A percentile compares a stretch with the other conserved stretches of the same genome.
These are phyloP conservation scores for Thera obeliscata DNA, from an alignment of 2,888 invertebrate genomes.

Conservation along the genomic window DNA sequence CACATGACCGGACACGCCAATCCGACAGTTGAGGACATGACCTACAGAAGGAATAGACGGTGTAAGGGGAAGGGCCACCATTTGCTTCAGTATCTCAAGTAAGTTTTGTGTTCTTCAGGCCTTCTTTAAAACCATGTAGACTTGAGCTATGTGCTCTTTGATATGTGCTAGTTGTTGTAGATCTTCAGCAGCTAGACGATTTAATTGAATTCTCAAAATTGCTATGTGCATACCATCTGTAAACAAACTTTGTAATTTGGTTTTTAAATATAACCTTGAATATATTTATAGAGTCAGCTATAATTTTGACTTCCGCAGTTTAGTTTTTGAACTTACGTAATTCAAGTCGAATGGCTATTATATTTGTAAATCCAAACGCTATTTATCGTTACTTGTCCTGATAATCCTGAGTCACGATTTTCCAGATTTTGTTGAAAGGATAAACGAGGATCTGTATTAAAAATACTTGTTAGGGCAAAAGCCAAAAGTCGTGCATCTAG, in stretches of 20 bases:
- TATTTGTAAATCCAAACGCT: not conserved
- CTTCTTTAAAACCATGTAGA: not conserved
- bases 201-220: not conserved
- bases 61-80: constrained; percentile 73
- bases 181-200: too few relatives aligned
- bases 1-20: constrained; percentile 13
- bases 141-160: not conserved
- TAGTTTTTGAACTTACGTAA: not conserved
- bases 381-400: constrained; percentile 1
- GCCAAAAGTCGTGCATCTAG: constrained; percentile 28
- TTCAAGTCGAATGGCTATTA: not conserved
- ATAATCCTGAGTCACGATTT: constrained; percentile 11
- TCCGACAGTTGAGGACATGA: constrained; percentile 45
- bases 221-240: not conserved
- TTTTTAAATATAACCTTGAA: not conserved
- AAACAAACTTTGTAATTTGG: not conserved
- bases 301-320: not conserved
- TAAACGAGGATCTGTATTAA: constrained; percentile 23
- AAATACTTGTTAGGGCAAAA: constrained; percentile 18
- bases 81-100: constrained; percentile 70
- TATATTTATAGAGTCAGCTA: not conserved
- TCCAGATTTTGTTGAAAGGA: constrained; percentile 27
- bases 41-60: constrained; percentile 51
- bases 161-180: not conserved
- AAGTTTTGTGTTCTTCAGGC: constrained; percentile 38